Evolutionary conservation across 2,797 vertebrate genomes (phyloP), one percentile per base, ranked within the genome.

Genomic region (Ctenopoma kingsleyae): DNA sequence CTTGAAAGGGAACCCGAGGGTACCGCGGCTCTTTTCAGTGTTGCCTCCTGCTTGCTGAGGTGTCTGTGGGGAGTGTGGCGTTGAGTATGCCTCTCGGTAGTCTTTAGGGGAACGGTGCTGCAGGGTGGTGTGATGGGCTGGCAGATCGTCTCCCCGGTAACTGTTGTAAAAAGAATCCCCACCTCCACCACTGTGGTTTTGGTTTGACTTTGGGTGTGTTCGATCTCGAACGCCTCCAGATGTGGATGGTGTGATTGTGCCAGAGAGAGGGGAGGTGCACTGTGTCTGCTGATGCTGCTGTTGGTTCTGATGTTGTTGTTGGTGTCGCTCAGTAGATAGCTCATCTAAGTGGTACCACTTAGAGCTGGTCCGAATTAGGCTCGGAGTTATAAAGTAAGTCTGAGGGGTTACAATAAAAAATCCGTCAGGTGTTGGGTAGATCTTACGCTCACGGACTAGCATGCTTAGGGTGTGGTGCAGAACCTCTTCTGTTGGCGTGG

Each of bases 271-370:
- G 71, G 97, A 98, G 86, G 97, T 96, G 93, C 97, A 99, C 88
- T 97, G 96, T 3, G 90, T 92, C 73, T 91, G 91, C 58, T 92
- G 92, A 79, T 90, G 84, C 76, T 85, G 88, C 47, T 92, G 90
- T 38, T 90, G 90, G 56, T 86, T 85, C 57, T 85, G 88, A n/a
- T 88, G 83, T 61, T 85, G 86, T 46, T 86, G 89, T 63, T 89
- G 91, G 53, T 90, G 86, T 81, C 96, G 89, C 74, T 98, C 97
- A 67, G 96, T 93, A 73, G 97, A 93, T 92, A 96, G 94, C 91
- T 99, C 98, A 0, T 99, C 98, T 91, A 99, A 92, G 90, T 99
- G 97, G 91, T 99, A 99, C 98, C 98, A 99, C 92, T 99, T 99
- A 84, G 97, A 98, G 90, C 97, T 98, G 91, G 97, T 98, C 92